phyloP scores from a whole-genome alignment of 92 coral and sea anemone species.

The Anthopleura xanthogrammica region DNA sequence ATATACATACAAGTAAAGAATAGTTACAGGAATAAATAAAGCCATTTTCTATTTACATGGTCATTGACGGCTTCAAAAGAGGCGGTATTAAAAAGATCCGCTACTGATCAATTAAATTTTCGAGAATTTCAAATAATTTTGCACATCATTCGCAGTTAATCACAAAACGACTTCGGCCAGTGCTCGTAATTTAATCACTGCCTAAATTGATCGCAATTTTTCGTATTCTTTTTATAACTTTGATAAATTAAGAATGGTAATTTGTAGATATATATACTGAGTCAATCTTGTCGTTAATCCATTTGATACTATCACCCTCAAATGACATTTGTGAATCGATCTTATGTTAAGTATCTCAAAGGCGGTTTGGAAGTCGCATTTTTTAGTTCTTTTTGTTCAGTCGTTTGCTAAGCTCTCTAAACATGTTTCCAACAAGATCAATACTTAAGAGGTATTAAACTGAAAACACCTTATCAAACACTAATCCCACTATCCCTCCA shows the following conservation, averaged over 20 bases:
- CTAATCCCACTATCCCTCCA: slow-evolving; percentile 15
- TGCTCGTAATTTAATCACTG: background rate
- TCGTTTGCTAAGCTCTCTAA: background rate
- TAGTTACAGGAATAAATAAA: slow-evolving; percentile 64
- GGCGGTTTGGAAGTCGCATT: background rate
- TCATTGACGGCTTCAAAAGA: slow-evolving; percentile 14
- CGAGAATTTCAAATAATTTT: background rate
- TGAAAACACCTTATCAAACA: slow-evolving; percentile 1
- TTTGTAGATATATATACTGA: background rate
- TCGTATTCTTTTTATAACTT: too few species aligned
- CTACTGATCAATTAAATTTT: background rate
- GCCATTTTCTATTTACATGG: slow-evolving; percentile 63
- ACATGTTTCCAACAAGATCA: background rate
- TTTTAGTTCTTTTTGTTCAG: background rate
- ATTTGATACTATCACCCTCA: background rate
- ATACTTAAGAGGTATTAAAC: background rate
- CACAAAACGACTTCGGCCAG: background rate
- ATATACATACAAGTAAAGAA: slow-evolving; percentile 23
- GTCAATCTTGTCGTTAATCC: background rate
- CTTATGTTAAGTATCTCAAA: background rate
- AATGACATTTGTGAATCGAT: background rate
- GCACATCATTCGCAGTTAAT: slow-evolving; percentile 16
- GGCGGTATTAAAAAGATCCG: slow-evolving; percentile 8
- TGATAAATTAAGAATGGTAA: background rate
- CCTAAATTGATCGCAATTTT: background rate